These are phyloP conservation scores for Himalopsyche phryganea DNA, from an alignment of 1,140 invertebrate species.

Conservation along the genomic window DNA sequence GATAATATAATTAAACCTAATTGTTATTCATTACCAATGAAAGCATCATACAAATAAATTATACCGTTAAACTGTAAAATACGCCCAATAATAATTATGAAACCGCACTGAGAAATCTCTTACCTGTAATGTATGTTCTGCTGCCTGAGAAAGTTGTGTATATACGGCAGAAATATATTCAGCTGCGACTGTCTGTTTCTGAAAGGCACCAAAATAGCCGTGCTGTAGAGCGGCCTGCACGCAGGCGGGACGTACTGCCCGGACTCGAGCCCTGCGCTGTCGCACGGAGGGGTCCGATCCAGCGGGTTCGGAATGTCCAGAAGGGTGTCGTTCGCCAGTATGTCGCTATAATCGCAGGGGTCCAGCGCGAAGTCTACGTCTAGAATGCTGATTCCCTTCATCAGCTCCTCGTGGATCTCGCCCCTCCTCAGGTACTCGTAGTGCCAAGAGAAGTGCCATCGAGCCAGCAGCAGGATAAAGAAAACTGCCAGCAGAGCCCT, in stretches of 20 bases:
- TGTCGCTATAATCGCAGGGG: neutral
- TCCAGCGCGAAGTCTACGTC: neutral
- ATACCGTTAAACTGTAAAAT: too few relatives aligned
- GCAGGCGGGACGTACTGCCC: conserved; percentile 69
- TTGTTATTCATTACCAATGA: too few relatives aligned
- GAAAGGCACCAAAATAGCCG: conserved; percentile 87
- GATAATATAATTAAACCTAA: too few relatives aligned
- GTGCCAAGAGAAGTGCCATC: conserved; percentile 12
- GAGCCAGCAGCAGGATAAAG: conserved; percentile 3
- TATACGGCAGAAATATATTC: conserved; percentile 75
- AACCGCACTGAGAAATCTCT: conserved; percentile 24
- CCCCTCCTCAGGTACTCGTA: conserved; percentile 5
- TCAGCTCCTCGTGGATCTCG: conserved; percentile 11
- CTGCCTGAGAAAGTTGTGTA: conserved; percentile 84
- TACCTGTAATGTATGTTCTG: conserved; percentile 78
- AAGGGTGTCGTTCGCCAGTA: conserved; percentile 35
- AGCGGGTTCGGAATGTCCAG: conserved; percentile 36
- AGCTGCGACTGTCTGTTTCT: conserved; percentile 80
- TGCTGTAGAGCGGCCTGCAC: conserved; percentile 72
- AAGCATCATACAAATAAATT: too few relatives aligned
- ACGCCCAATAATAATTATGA: too few relatives aligned
- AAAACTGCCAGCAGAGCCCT: too few relatives aligned
- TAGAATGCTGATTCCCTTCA: neutral
- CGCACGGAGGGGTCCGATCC: conserved; percentile 33
- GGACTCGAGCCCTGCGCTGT: conserved; percentile 35